phyloP scores from a whole-genome alignment of 2,113 vertebrate genomes.

The Centropus unirufus region DNA sequence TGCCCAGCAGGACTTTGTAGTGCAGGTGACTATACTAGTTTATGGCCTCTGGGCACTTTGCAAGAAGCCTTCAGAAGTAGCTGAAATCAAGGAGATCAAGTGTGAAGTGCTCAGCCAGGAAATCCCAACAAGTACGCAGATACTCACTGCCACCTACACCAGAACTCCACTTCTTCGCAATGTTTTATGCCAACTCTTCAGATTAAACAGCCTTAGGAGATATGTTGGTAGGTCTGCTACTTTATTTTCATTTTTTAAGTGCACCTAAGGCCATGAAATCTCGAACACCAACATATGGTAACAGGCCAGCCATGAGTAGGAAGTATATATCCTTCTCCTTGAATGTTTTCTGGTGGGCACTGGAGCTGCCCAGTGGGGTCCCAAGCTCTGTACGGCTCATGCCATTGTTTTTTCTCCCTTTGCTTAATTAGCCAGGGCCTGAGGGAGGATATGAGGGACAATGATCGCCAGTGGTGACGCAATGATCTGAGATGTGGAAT shows the following conservation, averaged over 20 bases:
- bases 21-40: background rate
- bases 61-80: slow-evolving; percentile 24
- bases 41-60: slow-evolving; percentile 22
- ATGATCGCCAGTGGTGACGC: background rate
- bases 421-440: background rate
- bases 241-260: background rate
- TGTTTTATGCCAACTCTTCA: background rate
- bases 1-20: slow-evolving; percentile 34
- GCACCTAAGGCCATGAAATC: background rate
- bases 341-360: background rate
- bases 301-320: background rate
- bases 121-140: background rate
- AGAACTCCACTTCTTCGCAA: background rate
- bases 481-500: background rate
- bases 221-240: background rate
- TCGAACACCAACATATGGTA: background rate
- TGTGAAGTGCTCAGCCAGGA: background rate
- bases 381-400: background rate
- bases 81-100: slow-evolving; percentile 5
- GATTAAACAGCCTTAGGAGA: background rate
- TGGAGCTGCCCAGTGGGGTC: background rate
- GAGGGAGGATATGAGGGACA: background rate
- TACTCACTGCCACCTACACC: background rate
- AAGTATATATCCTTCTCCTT: background rate
- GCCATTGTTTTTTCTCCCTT: background rate